phyloP scores from a whole-genome alignment of 2,888 invertebrate genomes.

The Corythucha ciliata region DNA sequence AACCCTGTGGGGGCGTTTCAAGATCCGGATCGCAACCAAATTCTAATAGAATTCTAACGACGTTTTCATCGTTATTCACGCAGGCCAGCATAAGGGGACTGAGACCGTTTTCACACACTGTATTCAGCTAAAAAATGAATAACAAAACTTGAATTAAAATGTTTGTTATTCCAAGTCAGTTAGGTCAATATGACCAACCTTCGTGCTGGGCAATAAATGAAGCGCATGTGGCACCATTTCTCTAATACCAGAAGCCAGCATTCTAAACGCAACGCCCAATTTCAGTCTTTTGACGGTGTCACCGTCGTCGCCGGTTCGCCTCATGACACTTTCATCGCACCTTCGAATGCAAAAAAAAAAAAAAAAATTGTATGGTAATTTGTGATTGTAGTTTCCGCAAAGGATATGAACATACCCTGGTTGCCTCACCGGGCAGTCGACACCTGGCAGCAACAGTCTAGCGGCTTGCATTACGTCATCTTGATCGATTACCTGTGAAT shows the following conservation, averaged over 20 bases:
- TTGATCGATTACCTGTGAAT: slow-evolving; percentile 65
- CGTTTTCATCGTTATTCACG: slow-evolving; percentile 66
- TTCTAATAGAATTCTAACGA: slow-evolving; percentile 63
- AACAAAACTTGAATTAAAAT: not conserved
- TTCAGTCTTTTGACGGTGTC: slow-evolving; percentile 57
- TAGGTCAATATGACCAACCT: slow-evolving; percentile 39
- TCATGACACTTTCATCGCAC: slow-evolving; percentile 49
- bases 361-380: not conserved
- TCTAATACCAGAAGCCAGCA: slow-evolving; percentile 67
- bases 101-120: slow-evolving; percentile 66
- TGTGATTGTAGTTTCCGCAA: slow-evolving; percentile 14
- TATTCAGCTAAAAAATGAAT: slow-evolving; percentile 52
- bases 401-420: no score
- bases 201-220: slow-evolving; percentile 60
- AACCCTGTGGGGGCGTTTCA: slow-evolving; percentile 57
- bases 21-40: slow-evolving; percentile 73
- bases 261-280: slow-evolving; percentile 66
- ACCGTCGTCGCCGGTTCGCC: slow-evolving; percentile 43
- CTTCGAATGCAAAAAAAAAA: slow-evolving; percentile 38
- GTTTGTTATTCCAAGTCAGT: slow-evolving; percentile 1
- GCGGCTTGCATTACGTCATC: slow-evolving; percentile 87
- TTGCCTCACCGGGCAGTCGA: slow-evolving; percentile 76
- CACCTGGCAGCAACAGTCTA: slow-evolving; percentile 70
- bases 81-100: slow-evolving; percentile 78
- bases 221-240: slow-evolving; percentile 54